Evolutionary conservation across 2,113 vertebrate genomes (phyloP).

Genomic region (Pelobates fuscus): DNA sequence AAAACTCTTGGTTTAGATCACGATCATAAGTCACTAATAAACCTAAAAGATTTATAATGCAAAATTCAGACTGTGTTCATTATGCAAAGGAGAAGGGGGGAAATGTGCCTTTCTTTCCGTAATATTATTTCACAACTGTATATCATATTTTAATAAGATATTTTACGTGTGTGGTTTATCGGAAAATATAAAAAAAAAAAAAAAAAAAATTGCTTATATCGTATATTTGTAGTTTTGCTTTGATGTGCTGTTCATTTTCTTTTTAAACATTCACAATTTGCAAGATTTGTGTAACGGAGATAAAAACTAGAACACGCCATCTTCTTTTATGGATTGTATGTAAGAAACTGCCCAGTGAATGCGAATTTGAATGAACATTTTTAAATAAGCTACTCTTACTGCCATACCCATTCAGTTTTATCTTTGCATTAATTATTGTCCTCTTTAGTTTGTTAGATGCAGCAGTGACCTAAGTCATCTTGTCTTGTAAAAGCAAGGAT

Average conservation of each 20-base stretch:
- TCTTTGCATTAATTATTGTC: conserved; percentile 24
- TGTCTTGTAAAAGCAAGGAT: conserved; percentile 19
- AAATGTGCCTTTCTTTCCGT: no score
- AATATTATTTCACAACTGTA: no score
- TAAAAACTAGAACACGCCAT: background rate
- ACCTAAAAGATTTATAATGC: no score
- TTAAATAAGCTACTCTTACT: background rate
- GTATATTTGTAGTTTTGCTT: background rate
- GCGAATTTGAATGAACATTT: conserved; percentile 10
- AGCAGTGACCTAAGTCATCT: conserved; percentile 16
- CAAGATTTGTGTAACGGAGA: background rate
- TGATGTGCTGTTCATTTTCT: conserved; percentile 16
- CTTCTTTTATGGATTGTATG: background rate
- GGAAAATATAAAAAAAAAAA: no score
- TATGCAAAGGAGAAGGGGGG: no score
- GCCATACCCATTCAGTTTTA: background rate
- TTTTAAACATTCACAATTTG: background rate
- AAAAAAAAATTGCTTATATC: no score
- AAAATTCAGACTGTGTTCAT: no score
- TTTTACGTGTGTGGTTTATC: no score
- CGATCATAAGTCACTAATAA: no score
- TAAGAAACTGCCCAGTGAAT: background rate
- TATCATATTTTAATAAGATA: no score
- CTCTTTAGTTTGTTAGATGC: conserved; percentile 21
- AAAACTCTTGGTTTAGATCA: no score